A percentile compares a stretch with the other conserved stretches of the same genome.
phyloP scores from a whole-genome alignment of 2,113 vertebrate species.

The Gadus chalcogrammus region DNA sequence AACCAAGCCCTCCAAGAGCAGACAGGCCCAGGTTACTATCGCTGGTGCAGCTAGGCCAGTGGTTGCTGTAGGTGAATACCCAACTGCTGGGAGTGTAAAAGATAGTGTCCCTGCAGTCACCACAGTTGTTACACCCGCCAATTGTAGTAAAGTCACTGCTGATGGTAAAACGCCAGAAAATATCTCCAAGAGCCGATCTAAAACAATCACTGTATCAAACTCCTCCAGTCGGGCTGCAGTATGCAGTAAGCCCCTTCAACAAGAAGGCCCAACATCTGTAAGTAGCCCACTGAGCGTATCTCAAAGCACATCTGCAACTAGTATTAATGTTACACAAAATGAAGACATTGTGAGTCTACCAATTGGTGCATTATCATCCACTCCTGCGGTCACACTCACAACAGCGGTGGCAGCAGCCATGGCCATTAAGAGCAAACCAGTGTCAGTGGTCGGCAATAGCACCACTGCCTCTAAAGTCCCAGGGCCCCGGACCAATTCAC shows the following conservation, averaged over 20 bases:
- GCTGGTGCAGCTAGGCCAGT: slow-evolving; percentile 56
- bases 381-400: slow-evolving; percentile 26
- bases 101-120: slow-evolving; percentile 16
- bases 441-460: slow-evolving; percentile 21
- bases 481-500: slow-evolving; percentile 36
- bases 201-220: slow-evolving; percentile 25
- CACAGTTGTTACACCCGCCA: slow-evolving; percentile 21
- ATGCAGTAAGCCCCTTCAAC: slow-evolving; percentile 18
- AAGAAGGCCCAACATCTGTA: slow-evolving; percentile 30
- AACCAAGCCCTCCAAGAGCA: slow-evolving; percentile 71
- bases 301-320: slow-evolving; percentile 11
- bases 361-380: slow-evolving; percentile 15
- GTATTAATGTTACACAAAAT: slow-evolving; percentile 30
- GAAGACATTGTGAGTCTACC: slow-evolving; percentile 18
- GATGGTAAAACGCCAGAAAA: not conserved
- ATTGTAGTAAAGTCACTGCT: slow-evolving; percentile 5
- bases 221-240: slow-evolving; percentile 29
- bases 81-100: slow-evolving; percentile 29
- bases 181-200: slow-evolving; percentile 28
- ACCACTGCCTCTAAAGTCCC: slow-evolving; percentile 34
- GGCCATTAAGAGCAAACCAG: slow-evolving; percentile 36
- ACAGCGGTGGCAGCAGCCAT: slow-evolving; percentile 26
- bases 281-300: slow-evolving; percentile 20
- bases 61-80: slow-evolving; percentile 33
- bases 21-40: slow-evolving; percentile 45